Base-by-base conservation (phyloP, 2,888 invertebrate species). In the Seira sanloemensis region DNA sequence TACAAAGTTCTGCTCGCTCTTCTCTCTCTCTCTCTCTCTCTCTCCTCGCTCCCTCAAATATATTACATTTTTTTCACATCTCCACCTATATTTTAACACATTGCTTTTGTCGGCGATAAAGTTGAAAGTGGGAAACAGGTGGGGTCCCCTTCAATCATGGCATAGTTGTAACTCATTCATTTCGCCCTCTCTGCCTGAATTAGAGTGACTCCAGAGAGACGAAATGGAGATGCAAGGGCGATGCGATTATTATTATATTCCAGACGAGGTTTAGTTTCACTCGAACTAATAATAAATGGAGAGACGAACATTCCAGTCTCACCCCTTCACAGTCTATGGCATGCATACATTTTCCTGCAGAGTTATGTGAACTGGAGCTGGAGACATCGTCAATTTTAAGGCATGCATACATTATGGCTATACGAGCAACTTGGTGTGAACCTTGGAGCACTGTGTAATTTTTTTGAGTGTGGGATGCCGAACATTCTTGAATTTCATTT, bases 71-170 rank as follows among this genome's bases (percentile, higher is more conserved):
- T 62, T 62, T 27, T 65, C 66, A 66, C 26, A 19, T 21, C 78
- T 79, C 76, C 73, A 24, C 62, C 68, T 83, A 62, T 37, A 37
- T 37, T 37, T 79, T 74, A 78, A 85, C 67, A 73, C 71, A 75
- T 78, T 79, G 76, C 82, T 85, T n/a, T 82, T 82, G 85, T 85
- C 85, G 85, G 82, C 75, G 69, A 37, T 75, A 81, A 37, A 78
- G 73, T 46, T 84, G 82, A 78, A 85, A 85, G 83, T 79, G 86
- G 69, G 72, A 83, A 83, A 78, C 86, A 86, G 86, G 86, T 86
- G 86, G 86, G 85, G 86, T 86, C 82, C 50, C 76, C 76, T 79
- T 86, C 86, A 86, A 86, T 86, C 86, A 86, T 72, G 4, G 82
- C 85, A 76, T 19, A 82, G 67, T 37, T 4, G 69, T 82, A 72